Conservation (phyloP, 2,113 vertebrate species). For the Ardeotis arabs region DNA sequence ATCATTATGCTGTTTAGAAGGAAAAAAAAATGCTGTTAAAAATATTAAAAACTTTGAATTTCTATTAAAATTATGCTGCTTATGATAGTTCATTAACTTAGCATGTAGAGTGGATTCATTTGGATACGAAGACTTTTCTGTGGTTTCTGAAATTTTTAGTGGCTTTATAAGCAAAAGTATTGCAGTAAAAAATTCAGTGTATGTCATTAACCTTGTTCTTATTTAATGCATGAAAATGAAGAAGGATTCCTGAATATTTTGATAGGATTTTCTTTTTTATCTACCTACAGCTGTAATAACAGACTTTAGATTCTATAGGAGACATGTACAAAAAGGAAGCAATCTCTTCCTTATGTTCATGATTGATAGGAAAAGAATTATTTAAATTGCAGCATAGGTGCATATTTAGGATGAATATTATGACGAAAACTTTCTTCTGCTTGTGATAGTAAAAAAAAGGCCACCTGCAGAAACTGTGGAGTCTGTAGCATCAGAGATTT, state of each 20-base stretch:
- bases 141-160: neutral
- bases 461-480: neutral
- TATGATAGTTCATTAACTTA: neutral
- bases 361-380: neutral
- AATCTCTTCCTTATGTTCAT: neutral
- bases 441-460: neutral
- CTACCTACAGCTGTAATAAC: neutral
- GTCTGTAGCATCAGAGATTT: fast-evolving
- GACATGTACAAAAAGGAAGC: neutral
- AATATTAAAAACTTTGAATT: neutral
- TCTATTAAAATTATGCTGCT: neutral
- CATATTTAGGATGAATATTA: neutral
- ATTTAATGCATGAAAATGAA: neutral
- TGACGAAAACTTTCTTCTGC: neutral
- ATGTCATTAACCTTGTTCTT: neutral
- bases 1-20: neutral
- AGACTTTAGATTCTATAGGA: neutral
- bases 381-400: neutral
- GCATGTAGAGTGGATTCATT: neutral
- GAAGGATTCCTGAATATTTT: neutral
- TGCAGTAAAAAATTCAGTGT: neutral
- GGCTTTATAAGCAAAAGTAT: neutral
- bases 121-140: neutral
- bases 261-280: neutral
- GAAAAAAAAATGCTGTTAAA: neutral